Evolutionary conservation across 2,113 vertebrate genomes (phyloP).

Genomic region (Alosa alosa): DNA sequence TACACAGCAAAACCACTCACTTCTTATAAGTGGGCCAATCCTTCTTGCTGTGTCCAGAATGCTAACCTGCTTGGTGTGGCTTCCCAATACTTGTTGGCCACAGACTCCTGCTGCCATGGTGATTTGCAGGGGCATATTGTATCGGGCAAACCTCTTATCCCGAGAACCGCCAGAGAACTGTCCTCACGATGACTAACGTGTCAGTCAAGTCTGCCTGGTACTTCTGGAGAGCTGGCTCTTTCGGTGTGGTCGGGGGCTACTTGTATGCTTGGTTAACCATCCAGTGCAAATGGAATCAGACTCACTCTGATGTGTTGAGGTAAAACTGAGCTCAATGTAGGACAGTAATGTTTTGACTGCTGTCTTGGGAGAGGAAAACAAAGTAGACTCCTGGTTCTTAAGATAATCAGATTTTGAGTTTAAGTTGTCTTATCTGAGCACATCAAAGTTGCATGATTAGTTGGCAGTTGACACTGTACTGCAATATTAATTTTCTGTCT

Average conservation of each 20-base stretch:
- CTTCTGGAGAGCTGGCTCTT: not conserved
- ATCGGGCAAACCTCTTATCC: not conserved
- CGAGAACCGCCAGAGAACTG: not conserved
- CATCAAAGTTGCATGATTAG: not conserved
- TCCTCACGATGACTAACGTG: not conserved
- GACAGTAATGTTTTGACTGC: not conserved
- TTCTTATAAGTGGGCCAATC: not conserved
- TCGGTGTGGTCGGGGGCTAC: not conserved
- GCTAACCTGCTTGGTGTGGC: not conserved
- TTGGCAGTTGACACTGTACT: not conserved
- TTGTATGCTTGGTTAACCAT: not conserved
- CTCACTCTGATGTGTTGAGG: not conserved
- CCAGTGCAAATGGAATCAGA: not conserved
- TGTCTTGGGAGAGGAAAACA: not conserved
- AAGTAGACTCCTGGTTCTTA: not conserved
- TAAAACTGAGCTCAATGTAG: not conserved
- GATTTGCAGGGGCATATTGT: constrained; percentile 2
- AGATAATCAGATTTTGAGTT: not conserved
- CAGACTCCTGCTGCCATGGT: not conserved
- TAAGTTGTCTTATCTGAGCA: not conserved
- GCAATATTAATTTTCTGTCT: not conserved
- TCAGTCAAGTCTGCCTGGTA: not conserved
- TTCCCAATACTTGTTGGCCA: not conserved
- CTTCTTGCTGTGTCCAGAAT: not conserved
- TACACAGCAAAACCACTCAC: not conserved